phyloP scores from a whole-genome alignment of 1,140 invertebrate species.

The Drosophila grimshawi region DNA sequence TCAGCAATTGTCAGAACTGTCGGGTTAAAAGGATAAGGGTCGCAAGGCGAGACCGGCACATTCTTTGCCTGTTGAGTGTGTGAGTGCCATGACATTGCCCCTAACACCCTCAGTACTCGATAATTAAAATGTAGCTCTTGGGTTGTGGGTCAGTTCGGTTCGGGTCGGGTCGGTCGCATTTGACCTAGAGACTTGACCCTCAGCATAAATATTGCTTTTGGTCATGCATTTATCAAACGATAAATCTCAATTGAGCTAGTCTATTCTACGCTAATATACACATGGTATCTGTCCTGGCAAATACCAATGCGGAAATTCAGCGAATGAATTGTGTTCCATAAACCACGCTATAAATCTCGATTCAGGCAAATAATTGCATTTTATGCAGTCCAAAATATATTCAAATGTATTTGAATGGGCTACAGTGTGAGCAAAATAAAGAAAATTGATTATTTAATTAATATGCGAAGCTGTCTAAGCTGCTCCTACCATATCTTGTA shows the following conservation, averaged over 20 bases:
- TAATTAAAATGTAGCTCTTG: conserved; percentile 48
- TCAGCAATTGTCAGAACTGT: conserved; percentile 24
- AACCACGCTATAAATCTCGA: conserved; percentile 41
- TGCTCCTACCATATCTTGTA: too few species aligned
- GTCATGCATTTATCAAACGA: conserved; percentile 33
- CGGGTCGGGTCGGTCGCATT: conserved; percentile 16
- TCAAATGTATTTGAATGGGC: too few species aligned
- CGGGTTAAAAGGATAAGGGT: neutral
- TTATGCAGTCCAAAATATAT: neutral
- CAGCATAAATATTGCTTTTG: conserved; percentile 29
- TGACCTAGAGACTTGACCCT: conserved; percentile 29
- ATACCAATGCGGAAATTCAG: conserved; percentile 16
- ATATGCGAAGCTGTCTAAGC: too few species aligned
- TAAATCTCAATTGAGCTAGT: conserved; percentile 47
- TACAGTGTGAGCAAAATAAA: too few species aligned
- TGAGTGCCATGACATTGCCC: conserved; percentile 32
- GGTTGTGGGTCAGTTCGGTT: conserved; percentile 6
- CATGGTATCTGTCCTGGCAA: conserved; percentile 18
- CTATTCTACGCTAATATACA: conserved; percentile 19
- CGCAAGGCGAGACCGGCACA: neutral
- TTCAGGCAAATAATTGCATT: neutral
- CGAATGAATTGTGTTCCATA: conserved; percentile 14
- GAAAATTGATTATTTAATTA: too few species aligned
- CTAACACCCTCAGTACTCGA: conserved; percentile 27
- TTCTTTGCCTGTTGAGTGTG: conserved; percentile 23